Percentiles rank a stretch among this genome's conserved stretches.
These are phyloP conservation scores for Cancer borealis DNA, from an alignment of 2,888 invertebrate species.

Conservation along the genomic window DNA sequence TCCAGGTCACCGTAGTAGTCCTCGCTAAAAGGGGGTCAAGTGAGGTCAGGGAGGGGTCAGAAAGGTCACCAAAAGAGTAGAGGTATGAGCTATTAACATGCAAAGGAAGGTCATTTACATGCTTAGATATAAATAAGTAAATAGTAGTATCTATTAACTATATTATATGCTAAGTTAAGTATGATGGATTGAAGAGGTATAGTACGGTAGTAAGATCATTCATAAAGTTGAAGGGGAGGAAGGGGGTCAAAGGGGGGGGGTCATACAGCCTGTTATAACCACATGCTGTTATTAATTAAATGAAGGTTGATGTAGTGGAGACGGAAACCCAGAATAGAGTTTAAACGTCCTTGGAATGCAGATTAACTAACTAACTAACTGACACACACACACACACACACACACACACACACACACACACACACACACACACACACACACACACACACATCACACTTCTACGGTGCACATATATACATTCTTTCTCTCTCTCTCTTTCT, in stretches of 20 bases:
- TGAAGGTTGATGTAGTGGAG: neutral
- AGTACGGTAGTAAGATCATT: too few species aligned
- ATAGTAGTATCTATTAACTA: neutral
- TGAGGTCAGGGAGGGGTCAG: conserved; percentile 38
- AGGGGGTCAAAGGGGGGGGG: neutral
- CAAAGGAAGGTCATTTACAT: neutral
- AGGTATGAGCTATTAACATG: neutral
- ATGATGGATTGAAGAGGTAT: neutral
- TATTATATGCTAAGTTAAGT: neutral
- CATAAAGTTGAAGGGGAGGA: neutral
- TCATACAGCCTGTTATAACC: neutral
- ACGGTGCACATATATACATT: too few species aligned
- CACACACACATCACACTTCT: neutral
- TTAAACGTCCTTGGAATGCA: neutral
- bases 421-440: neutral
- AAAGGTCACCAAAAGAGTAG: neutral
- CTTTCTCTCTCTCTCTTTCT: conserved; percentile 30
- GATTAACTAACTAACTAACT: neutral
- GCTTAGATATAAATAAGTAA: neutral
- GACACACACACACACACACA: conserved; percentile 5
- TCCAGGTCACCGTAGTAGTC: conserved; percentile 78
- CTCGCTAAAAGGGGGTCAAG: conserved; percentile 76
- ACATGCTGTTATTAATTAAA: neutral
- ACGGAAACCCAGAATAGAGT: neutral
- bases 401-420: neutral